Evolutionary conservation across 2,113 vertebrate genomes (phyloP).

Genomic region (Steatornis caripensis): DNA sequence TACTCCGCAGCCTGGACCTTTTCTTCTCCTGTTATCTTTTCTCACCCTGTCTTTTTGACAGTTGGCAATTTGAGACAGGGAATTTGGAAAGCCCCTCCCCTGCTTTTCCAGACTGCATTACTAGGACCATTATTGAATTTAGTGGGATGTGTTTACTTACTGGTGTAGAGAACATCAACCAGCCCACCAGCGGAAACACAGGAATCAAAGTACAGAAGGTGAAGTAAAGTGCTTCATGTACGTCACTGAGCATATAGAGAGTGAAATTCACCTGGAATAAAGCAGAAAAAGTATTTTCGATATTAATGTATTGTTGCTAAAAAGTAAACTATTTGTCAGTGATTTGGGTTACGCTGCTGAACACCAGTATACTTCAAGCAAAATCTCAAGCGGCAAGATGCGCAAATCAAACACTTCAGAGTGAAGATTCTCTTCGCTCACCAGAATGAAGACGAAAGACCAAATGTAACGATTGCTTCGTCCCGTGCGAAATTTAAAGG

Average conservation of each 20-base stretch:
- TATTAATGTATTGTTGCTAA: neutral
- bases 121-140: neutral
- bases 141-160: neutral
- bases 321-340: neutral
- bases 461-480: slow-evolving; percentile 83
- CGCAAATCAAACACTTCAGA: neutral
- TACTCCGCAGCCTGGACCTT: neutral
- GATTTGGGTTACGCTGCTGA: neutral
- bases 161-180: neutral
- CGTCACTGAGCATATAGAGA: accelerated
- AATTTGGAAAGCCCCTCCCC: neutral
- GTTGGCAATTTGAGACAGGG: neutral
- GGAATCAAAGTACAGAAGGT: slow-evolving; percentile 71
- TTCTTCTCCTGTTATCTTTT: neutral
- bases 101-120: neutral
- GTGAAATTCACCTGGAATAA: neutral
- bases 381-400: neutral
- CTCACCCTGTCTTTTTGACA: neutral
- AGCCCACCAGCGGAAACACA: slow-evolving; percentile 75
- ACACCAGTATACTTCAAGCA: neutral
- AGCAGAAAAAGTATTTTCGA: neutral
- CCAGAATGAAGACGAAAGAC: slow-evolving; percentile 80
- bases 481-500: slow-evolving; percentile 74
- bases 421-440: slow-evolving; percentile 55
- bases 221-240: accelerated